Base-by-base conservation (phyloP, 1,140 invertebrate species). In the Neodiprion pinetum region DNA sequence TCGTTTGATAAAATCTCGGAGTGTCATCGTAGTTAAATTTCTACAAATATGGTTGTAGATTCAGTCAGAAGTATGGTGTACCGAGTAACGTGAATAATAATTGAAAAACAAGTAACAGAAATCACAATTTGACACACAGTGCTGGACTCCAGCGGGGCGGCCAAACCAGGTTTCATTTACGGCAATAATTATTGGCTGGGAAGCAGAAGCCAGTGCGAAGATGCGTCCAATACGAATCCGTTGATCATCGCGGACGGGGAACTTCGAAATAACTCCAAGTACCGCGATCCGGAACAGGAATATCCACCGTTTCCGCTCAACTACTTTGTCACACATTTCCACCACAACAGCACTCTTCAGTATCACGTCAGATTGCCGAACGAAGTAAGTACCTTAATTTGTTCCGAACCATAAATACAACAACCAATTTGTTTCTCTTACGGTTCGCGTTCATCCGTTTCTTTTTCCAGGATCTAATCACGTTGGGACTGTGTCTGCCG, bases 111-210 rank as follows among this genome's bases (percentile, higher is more conserved):
- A 1, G 12, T 65, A 65, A 65, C 4, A 3, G 61, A 14, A 65
- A 65, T 65, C 4, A 65, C 12, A 12, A 70, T 12, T 70, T 70
- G 2, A 12, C 14, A 79, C 81, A 40, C 75, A 91, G 90, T 88
- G 78, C 73, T 90, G 11, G 90, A 91, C 74, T 80, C 88, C 5
- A 90, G 88, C 71, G 90, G 90, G 0, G 74, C 77, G 70, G 86
- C 88, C 23, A 80, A 77, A 2, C 21, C 83, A 0, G 88, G 89
- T 8, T 89, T 90, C 50, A 72, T 87, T 9, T 87, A 86, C 28
- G 90, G 89, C 2, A 88, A 90, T 74, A 90, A 89, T 78, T 87
- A 85, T 61, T 91, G 90, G 90, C 1, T 89, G 23, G 90, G 90
- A 0, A 80, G 79, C n/a, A 74, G 77, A 17, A 81, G 65, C 9